A percentile compares a stretch with the other conserved stretches of the same genome.
These are phyloP conservation scores for Drosophila simulans DNA, from an alignment of 1,140 invertebrate genomes.

Conservation along the genomic window DNA sequence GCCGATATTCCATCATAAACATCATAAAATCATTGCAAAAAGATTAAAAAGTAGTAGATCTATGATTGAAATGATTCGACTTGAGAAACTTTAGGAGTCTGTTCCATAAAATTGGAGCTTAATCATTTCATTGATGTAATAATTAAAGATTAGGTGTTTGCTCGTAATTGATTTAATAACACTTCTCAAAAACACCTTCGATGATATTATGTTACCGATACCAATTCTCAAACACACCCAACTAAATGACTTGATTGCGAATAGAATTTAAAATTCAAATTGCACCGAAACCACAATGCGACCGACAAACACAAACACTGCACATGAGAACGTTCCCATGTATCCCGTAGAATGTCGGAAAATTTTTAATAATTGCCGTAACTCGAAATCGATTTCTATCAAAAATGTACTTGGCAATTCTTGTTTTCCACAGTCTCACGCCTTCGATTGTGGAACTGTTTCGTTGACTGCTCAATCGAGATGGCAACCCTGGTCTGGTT, in stretches of 20 bases:
- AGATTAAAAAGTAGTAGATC: too few relatives aligned
- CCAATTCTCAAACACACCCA: conserved; percentile 3
- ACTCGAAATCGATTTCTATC: conserved; percentile 30
- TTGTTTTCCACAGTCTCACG: conserved; percentile 34
- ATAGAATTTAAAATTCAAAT: conserved; percentile 57
- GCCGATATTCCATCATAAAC: neutral
- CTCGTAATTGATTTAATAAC: neutral
- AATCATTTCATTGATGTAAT: too few relatives aligned
- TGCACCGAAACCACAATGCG: conserved; percentile 18
- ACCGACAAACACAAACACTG: conserved; percentile 15
- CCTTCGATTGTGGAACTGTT: conserved; percentile 21
- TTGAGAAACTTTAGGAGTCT: too few relatives aligned
- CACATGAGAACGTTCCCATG: conserved; percentile 57
- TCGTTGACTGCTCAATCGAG: conserved; percentile 23
- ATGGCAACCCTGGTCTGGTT: conserved; percentile 44
- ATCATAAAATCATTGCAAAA: conserved; percentile 6
- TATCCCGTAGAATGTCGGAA: conserved; percentile 12
- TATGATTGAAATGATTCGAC: too few relatives aligned
- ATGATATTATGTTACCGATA: conserved; percentile 11
- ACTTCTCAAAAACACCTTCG: conserved; percentile 15
- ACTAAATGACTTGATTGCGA: conserved; percentile 43
- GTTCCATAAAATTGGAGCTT: too few relatives aligned
- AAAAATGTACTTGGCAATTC: conserved; percentile 21
- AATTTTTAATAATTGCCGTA: conserved; percentile 29
- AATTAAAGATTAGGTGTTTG: neutral